Conservation (phyloP, 1,140 invertebrate genomes). For the Drosophila ohnishii region DNA sequence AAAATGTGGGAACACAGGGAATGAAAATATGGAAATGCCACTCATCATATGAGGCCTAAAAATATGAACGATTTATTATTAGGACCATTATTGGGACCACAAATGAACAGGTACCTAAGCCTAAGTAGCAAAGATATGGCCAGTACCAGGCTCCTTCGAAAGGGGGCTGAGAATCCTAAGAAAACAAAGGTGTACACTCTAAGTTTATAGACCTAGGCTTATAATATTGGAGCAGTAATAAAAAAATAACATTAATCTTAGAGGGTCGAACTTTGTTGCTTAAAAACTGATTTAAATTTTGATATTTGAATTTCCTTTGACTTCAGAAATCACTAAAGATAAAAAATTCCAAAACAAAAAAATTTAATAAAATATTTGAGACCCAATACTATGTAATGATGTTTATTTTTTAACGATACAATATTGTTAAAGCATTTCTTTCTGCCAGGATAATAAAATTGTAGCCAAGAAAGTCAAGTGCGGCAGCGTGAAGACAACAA, state of each 20-base stretch:
- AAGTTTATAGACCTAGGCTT: neutral
- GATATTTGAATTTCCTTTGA: too few species aligned
- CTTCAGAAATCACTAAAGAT: too few species aligned
- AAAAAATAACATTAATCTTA: neutral
- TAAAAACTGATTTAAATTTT: too few species aligned
- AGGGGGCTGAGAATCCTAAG: neutral
- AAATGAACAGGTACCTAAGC: conserved; percentile 1
- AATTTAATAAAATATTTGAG: too few species aligned
- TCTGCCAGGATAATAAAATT: conserved; percentile 22
- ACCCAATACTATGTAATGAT: too few species aligned
- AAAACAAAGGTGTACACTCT: neutral
- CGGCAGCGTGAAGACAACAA: conserved; percentile 68
- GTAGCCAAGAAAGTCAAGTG: conserved; percentile 56
- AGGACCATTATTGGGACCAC: conserved; percentile 1
- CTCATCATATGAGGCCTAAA: conserved; percentile 18
- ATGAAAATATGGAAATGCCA: neutral
- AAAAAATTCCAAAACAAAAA: too few species aligned
- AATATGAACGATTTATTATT: conserved; percentile 31
- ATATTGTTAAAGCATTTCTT: too few species aligned
- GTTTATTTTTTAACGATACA: too few species aligned
- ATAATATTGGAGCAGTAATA: accelerated
- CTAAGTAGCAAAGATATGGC: neutral
- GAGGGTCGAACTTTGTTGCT: neutral
- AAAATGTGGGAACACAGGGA: neutral
- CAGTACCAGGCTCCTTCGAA: neutral